Percentiles rank a stretch among this genome's conserved stretches.
Conservation (phyloP, 2,888 invertebrate genomes). For the Mimas tiliae region DNA sequence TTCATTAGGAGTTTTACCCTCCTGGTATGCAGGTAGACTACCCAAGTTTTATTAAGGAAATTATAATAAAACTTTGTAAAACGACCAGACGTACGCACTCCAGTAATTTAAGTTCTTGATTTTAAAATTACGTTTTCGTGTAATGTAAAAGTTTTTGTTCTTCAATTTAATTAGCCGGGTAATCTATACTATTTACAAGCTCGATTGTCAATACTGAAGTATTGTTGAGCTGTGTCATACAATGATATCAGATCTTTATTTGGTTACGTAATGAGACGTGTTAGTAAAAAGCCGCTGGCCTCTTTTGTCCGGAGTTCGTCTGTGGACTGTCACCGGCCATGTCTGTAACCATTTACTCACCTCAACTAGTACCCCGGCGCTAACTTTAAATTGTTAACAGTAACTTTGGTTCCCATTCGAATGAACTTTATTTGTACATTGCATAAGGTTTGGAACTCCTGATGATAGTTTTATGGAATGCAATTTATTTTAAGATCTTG, state of each 20-base stretch:
- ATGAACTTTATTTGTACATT: conserved; percentile 72
- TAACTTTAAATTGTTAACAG: conserved; percentile 79
- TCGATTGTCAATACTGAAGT: no score
- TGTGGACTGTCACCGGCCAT: conserved; percentile 40
- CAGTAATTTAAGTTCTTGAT: background rate
- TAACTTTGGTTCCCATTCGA: conserved; percentile 69
- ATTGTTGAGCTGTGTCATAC: no score
- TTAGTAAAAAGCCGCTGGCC: background rate
- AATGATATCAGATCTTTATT: background rate
- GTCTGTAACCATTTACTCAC: conserved; percentile 61
- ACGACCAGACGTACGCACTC: background rate
- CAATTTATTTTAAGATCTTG: background rate
- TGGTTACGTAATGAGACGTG: background rate
- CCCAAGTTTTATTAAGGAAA: conserved; percentile 46
- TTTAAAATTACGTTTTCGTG: background rate
- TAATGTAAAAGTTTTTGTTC: no score
- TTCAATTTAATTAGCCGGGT: no score
- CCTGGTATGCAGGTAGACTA: conserved; percentile 42
- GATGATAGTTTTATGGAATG: conserved; percentile 52
- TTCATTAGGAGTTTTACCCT: conserved; percentile 54
- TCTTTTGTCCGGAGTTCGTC: conserved; percentile 48
- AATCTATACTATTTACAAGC: no score
- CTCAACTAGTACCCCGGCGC: conserved; percentile 62
- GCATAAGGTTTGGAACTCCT: conserved; percentile 58
- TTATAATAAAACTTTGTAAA: conserved; percentile 37